These are phyloP conservation scores for Heteronetta atricapilla DNA, from an alignment of 2,113 vertebrate genomes.

Conservation along the genomic window DNA sequence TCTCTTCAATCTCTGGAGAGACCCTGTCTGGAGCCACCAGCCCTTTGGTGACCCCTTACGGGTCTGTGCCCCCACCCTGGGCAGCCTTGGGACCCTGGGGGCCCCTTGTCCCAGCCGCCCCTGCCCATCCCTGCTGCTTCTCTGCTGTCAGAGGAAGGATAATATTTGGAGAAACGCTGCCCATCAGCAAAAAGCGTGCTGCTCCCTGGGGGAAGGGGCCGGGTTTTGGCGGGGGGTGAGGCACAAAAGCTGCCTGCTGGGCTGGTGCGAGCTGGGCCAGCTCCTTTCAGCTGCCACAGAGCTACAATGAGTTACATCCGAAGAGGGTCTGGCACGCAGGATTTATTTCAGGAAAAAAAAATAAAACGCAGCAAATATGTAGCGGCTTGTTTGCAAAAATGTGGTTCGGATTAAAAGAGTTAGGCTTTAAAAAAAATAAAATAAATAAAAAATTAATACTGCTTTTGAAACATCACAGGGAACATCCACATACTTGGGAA, in stretches of 20 bases:
- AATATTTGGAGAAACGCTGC: neutral
- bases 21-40: neutral
- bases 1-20: conserved; percentile 50
- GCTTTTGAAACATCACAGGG: neutral
- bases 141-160: neutral
- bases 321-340: neutral
- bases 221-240: neutral
- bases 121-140: neutral
- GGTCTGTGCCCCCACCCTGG: neutral
- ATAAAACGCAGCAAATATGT: neutral
- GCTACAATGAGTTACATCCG: neutral
- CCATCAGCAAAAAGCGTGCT: fast-evolving
- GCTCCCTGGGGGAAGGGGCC: no score
- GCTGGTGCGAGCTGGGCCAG: neutral
- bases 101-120: neutral
- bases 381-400: neutral
- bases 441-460: neutral
- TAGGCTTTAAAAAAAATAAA: neutral
- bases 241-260: neutral
- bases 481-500: neutral
- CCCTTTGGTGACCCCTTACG: neutral
- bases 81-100: neutral
- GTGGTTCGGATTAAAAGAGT: neutral
- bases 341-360: neutral
- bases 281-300: fast-evolving